phyloP scores from a whole-genome alignment of 2,888 invertebrate species.

The Tortricodes alternella region DNA sequence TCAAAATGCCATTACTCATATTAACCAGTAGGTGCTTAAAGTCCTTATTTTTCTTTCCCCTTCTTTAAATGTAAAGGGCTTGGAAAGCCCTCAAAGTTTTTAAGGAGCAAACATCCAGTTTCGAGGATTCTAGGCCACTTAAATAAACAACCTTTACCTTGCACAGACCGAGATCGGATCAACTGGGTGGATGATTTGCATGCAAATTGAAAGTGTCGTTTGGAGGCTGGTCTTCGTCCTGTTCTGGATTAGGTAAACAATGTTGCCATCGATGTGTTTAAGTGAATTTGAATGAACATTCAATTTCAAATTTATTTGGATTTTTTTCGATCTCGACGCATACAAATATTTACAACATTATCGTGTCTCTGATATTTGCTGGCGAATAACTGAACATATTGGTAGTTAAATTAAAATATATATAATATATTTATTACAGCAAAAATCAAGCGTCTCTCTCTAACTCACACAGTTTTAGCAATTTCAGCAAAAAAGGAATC shows the following conservation, averaged over 20 bases:
- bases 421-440: no score
- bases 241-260: not conserved
- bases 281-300: not conserved
- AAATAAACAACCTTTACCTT: slow-evolving; percentile 10
- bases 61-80: no score
- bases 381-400: no score
- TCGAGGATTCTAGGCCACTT: not conserved
- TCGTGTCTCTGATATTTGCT: no score
- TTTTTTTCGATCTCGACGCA: no score
- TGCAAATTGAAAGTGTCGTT: slow-evolving; percentile 9
- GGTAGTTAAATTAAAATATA: no score
- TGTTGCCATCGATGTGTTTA: not conserved
- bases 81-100: not conserved
- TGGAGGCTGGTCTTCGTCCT: not conserved
- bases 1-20: not conserved
- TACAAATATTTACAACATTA: no score
- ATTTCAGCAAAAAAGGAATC: no score
- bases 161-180: slow-evolving; percentile 5
- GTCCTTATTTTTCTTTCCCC: not conserved
- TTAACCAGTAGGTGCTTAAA: not conserved
- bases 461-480: no score
- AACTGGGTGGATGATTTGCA: slow-evolving; percentile 2
- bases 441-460: no score
- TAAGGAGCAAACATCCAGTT: not conserved
- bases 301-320: no score